A percentile compares a stretch with the other conserved stretches of the same genome.
Evolutionary conservation across 2,888 invertebrate species (phyloP).

Genomic region (Graphium colonna): DNA sequence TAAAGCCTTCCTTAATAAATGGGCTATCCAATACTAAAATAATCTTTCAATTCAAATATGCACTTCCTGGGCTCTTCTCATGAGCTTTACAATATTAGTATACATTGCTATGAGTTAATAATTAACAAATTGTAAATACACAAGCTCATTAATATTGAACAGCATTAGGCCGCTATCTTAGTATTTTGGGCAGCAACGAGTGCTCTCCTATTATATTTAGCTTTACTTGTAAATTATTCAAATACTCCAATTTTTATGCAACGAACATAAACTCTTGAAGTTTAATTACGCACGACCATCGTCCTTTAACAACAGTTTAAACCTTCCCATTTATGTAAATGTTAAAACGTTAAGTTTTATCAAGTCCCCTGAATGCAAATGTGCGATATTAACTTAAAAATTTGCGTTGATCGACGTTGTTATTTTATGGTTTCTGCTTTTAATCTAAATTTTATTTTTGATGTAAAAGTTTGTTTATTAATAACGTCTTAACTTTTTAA

Average conservation of each 20-base stretch:
- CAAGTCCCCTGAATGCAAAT: constrained; percentile 6
- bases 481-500: no score
- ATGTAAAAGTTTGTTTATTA: no score
- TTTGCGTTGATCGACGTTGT: background rate
- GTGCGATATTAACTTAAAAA: background rate
- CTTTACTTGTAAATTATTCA: constrained; percentile 25
- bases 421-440: background rate
- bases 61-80: no score
- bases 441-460: no score
- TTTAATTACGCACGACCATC: background rate
- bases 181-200: background rate
- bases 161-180: background rate
- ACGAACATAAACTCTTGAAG: constrained; percentile 6
- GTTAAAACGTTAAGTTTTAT: constrained; percentile 14
- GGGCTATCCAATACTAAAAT: no score
- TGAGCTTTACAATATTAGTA: no score
- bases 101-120: no score
- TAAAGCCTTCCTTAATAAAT: no score
- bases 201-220: background rate
- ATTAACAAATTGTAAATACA: no score
- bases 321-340: constrained; percentile 16
- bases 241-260: background rate
- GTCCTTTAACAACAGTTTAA: constrained; percentile 4
- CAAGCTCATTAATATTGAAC: no score
- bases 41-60: no score